Evolutionary conservation across 2,113 vertebrate genomes (phyloP).

Genomic region (cat (Felis catus)): F.catus_Fca126_mat1.0 CM031421.1:6574501-6575000

Average conservation of each 20-base stretch:
- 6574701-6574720: no score
- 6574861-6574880: neutral
- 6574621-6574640: no score
- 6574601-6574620: no score
- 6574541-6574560: neutral
- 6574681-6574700: no score
- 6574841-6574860: neutral
- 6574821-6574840: slow-evolving; percentile 45
- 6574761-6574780: no score
- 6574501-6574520: neutral
- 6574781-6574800: no score
- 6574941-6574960: neutral
- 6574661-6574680: no score
- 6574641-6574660: no score
- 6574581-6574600: no score
- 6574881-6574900: neutral
- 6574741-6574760: no score
- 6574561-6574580: neutral
- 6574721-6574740: no score
- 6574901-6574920: neutral
- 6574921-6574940: neutral
- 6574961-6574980: slow-evolving; percentile 17
- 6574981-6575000: neutral
- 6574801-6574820: no score
- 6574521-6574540: neutral